These are phyloP conservation scores for Gallinago nigripennis DNA, from an alignment of 2,797 vertebrate genomes.

Conservation along the genomic window DNA sequence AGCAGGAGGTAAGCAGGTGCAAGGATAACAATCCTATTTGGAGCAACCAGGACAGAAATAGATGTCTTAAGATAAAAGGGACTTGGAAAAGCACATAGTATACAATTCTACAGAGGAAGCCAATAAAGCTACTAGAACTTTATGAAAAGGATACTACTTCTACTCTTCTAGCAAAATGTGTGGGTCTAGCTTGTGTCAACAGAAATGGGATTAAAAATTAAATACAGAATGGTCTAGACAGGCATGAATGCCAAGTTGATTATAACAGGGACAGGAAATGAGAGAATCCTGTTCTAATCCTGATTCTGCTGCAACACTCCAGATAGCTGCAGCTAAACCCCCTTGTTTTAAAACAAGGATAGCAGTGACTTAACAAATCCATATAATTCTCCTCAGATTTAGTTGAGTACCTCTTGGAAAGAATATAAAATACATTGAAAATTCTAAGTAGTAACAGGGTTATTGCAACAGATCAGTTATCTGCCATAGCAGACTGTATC, in stretches of 20 bases:
- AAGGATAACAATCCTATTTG: conserved; percentile 15
- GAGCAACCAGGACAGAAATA: conserved; percentile 24
- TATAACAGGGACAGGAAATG: background rate
- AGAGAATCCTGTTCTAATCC: conserved; percentile 47
- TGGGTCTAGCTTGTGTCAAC: background rate
- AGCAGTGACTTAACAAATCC: background rate
- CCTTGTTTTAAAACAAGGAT: background rate
- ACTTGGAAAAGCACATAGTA: background rate
- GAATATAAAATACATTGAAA: background rate
- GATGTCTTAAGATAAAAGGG: background rate
- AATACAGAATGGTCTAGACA: background rate
- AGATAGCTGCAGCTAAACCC: background rate
- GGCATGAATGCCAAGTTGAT: background rate
- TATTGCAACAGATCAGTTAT: background rate
- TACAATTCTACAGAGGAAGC: background rate
- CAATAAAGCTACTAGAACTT: background rate
- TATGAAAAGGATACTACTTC: background rate
- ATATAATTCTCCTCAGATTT: background rate
- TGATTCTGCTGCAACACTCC: background rate
- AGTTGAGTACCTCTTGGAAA: background rate
- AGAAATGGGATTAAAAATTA: background rate
- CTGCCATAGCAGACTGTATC: background rate
- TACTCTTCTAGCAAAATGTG: background rate
- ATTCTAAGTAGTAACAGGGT: background rate
- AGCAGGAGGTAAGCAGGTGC: background rate